Conservation (phyloP, 2,113 vertebrate species). For the Phoxinus phoxinus region DNA sequence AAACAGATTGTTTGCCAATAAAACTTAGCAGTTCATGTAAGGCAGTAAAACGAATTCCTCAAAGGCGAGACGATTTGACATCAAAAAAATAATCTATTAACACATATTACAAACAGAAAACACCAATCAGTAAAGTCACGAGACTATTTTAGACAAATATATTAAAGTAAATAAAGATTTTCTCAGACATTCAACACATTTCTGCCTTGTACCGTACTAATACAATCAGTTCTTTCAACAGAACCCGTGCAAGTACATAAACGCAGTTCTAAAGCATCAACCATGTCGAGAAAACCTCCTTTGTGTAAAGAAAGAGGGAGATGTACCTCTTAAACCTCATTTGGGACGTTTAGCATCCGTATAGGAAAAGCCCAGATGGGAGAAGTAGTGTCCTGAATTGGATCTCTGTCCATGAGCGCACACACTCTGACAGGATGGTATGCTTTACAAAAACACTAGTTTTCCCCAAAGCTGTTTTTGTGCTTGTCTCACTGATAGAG, state of each 20-base stretch:
- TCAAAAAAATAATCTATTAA: constrained; percentile 28
- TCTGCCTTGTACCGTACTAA: constrained; percentile 45
- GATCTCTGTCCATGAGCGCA: constrained; percentile 24
- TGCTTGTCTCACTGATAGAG: constrained; percentile 49
- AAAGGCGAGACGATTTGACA: constrained; percentile 47
- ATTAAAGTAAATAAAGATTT: constrained; percentile 55
- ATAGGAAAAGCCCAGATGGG: constrained; percentile 26
- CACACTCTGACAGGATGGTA: constrained; percentile 47
- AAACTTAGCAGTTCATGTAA: constrained; percentile 72
- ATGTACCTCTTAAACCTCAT: constrained; percentile 52
- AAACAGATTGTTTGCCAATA: constrained; percentile 55
- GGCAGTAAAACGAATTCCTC: constrained; percentile 34
- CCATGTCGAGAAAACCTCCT: constrained; percentile 56
- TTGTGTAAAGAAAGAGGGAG: constrained; percentile 64
- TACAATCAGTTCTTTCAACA: constrained; percentile 92
- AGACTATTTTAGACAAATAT: constrained; percentile 51
- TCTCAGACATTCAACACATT: constrained; percentile 65
- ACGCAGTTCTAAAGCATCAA: constrained; percentile 49
- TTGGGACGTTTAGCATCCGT: constrained; percentile 2
- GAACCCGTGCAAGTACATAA: constrained; percentile 78
- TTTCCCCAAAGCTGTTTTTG: constrained; percentile 44
- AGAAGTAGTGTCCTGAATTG: constrained; percentile 32
- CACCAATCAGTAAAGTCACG: constrained; percentile 38
- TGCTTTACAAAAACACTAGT: constrained; percentile 49
- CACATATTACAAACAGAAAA: constrained; percentile 54